phyloP scores from a whole-genome alignment of 2,888 invertebrate genomes.

The Lithophane leautieri region DNA sequence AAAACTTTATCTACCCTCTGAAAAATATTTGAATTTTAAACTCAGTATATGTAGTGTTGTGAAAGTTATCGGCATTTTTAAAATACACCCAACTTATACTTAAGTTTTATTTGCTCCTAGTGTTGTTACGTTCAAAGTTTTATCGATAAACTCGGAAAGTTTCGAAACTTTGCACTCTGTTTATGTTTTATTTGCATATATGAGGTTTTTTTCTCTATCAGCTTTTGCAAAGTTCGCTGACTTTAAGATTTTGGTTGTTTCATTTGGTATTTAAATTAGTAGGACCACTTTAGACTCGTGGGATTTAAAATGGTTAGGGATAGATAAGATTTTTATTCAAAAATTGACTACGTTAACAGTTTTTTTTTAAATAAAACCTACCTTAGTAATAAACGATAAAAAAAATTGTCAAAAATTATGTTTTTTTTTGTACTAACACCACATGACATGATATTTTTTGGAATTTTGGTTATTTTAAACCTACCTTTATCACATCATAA shows the following conservation, averaged over 20 bases:
- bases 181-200: constrained; percentile 61
- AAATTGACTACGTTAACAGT: neutral
- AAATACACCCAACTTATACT: constrained; percentile 55
- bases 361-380: neutral
- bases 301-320: neutral
- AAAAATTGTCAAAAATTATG: too few species aligned
- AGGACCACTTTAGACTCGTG: neutral
- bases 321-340: neutral
- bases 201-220: constrained; percentile 45
- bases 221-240: constrained; percentile 1
- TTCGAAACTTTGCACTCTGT: constrained; percentile 46
- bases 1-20: constrained; percentile 45
- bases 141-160: constrained; percentile 62
- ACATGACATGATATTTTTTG: too few species aligned
- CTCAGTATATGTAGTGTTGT: constrained; percentile 49
- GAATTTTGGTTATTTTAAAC: too few species aligned
- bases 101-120: constrained; percentile 64
- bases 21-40: constrained; percentile 63
- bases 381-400: too few species aligned
- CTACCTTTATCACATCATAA: too few species aligned
- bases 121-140: constrained; percentile 64
- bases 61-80: constrained; percentile 64
- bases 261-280: neutral
- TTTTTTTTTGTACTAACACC: too few species aligned
- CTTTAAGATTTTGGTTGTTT: constrained; percentile 7